A percentile compares a stretch with the other conserved stretches of the same genome.
phyloP scores from a whole-genome alignment of 1,140 invertebrate species.

The Rhynchophorus ferrugineus region DNA sequence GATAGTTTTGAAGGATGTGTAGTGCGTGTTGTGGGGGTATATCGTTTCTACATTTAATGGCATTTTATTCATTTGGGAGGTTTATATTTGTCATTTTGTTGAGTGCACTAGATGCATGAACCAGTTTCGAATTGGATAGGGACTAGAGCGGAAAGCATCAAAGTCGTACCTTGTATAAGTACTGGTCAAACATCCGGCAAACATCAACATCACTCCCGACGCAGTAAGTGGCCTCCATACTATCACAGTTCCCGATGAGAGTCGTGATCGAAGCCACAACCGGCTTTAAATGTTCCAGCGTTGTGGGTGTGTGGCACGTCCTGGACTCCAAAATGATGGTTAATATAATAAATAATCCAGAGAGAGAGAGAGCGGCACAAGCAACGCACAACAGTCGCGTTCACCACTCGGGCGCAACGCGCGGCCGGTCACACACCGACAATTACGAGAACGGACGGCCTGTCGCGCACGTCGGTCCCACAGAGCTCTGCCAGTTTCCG shows the following conservation, averaged over 20 bases:
- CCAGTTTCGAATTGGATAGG: too few species aligned
- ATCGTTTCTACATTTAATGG: too few species aligned
- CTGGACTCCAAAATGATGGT: constrained; percentile 17
- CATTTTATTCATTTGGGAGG: too few species aligned
- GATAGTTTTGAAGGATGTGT: too few species aligned
- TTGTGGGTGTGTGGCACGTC: constrained; percentile 30
- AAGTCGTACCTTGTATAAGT: constrained; percentile 54
- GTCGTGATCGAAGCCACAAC: constrained; percentile 42
- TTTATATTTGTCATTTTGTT: too few species aligned
- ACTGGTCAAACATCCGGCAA: constrained; percentile 61
- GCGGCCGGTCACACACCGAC: neutral
- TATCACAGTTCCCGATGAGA: constrained; percentile 43
- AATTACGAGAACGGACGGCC: neutral
- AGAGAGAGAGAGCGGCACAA: neutral
- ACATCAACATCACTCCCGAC: constrained; percentile 56
- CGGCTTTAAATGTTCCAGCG: constrained; percentile 43
- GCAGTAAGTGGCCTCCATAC: constrained; percentile 57
- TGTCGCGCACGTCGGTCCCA: constrained; percentile 4
- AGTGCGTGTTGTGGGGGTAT: too few species aligned
- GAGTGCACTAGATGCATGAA: too few species aligned
- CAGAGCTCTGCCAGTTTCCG: constrained; percentile 11
- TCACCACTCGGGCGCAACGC: neutral
- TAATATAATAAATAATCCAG: neutral
- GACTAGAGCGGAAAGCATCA: too few species aligned
- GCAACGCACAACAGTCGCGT: neutral